Evolutionary conservation across 2,888 invertebrate genomes (phyloP), one percentile per base, ranked within the genome.

Genomic region (Rhorus exstirpatorius): DNA sequence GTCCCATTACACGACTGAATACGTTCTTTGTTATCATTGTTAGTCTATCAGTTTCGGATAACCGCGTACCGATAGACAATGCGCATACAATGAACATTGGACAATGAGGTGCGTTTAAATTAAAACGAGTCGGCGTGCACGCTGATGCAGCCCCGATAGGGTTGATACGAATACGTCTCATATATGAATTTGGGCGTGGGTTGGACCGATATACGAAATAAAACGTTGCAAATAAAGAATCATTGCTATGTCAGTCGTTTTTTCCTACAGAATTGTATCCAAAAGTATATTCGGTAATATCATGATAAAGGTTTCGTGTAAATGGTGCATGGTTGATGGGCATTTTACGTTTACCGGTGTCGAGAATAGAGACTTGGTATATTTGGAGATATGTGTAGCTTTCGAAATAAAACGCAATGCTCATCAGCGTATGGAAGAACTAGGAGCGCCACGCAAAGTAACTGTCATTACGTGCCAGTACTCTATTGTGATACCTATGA

Each of bases 1-100:
- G 60, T 60, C 58, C 76, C 76, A 81, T 81, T 81, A 81, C 41
- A 58, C 41, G 65, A 51, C 61, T 81, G 81, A 71, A 76, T 81
- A 72, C 81, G 31, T 19, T 55, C 76, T 71, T 81, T 76, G 76
- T 81, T 76, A 65, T 71, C 81, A 76, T 81, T 76, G 76, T 71
- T 76, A 51, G 65, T 60, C 65, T 76, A 71, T 76, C 80, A 51
- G 70, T 71, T 75, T 70, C 71, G 49, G 71, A 81, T 81, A 81
- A 71, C 70, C 58, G n/a, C n/a, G 38, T 55, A 38, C 17, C 46
- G 46, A 60, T 65, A 70, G 76, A 76, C 58, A 71, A 76, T 67
- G 24, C 35, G 10, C 51, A 17, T 67, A 72, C 61, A 72, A 51
- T 61, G 81, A 17, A 71, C 44, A 60, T 44, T 58, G 51, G 51